Evolutionary conservation across 30 jellyfish, hydroid and myxozoan genomes (phyloP).

Genomic region (Morbakka virulenta): DNA sequence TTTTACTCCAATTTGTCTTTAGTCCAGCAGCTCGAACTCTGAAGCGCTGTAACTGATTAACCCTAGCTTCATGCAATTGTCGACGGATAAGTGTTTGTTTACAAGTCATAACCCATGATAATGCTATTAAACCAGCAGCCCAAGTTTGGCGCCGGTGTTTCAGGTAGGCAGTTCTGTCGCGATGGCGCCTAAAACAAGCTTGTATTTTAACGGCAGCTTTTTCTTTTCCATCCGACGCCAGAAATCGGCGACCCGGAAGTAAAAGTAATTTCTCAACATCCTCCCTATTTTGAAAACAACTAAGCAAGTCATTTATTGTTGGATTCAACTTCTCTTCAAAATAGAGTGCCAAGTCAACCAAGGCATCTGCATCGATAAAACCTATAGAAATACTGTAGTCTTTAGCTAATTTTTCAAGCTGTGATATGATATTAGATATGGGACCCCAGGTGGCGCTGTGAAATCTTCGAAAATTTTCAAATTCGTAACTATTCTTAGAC

Average conservation of each 20-base stretch:
- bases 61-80: conserved; percentile 53
- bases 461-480: conserved; percentile 41
- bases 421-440: conserved; percentile 42
- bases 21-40: conserved; percentile 50
- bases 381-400: conserved; percentile 83
- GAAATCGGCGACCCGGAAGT: conserved; percentile 88
- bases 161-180: conserved; percentile 42
- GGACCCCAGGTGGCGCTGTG: conserved; percentile 82
- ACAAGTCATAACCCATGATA: conserved; percentile 91
- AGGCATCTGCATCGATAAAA: conserved; percentile 71
- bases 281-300: conserved; percentile 55
- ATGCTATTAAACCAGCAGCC: conserved; percentile 94
- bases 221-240: conserved; percentile 88
- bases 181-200: conserved; percentile 32
- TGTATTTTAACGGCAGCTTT: conserved; percentile 86
- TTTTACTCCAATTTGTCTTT: conserved; percentile 43
- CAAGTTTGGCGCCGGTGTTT: conserved; percentile 62
- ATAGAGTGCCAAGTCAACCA: conserved; percentile 77
- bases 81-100: conserved; percentile 61
- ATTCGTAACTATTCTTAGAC: conserved; percentile 9
- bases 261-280: conserved; percentile 63
- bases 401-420: conserved; percentile 49
- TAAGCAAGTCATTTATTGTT: conserved; percentile 60
- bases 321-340: conserved; percentile 71
- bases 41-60: conserved; percentile 48